Conservation (phyloP, 2,797 vertebrate genomes). For the Bradypodion ventrale region DNA sequence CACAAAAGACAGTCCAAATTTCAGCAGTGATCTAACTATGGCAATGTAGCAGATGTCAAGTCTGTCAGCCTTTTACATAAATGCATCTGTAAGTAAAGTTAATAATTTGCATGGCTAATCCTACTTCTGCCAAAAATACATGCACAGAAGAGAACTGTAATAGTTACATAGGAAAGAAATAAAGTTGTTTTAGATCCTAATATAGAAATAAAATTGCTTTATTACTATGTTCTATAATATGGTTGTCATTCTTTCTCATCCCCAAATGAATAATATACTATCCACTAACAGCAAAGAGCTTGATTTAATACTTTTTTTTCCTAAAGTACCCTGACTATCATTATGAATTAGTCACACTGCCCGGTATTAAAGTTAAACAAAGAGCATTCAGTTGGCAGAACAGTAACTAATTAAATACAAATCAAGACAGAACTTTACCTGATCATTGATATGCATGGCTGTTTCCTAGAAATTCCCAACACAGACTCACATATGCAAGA, state of each 20-base stretch:
- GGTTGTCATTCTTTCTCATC: conserved; percentile 29
- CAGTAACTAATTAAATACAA: conserved; percentile 33
- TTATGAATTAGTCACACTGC: conserved; percentile 12
- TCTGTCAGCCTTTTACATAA: no score
- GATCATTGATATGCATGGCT: background rate
- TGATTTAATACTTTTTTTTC: conserved; percentile 45
- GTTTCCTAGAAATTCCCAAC: background rate
- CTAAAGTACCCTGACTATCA: conserved; percentile 8
- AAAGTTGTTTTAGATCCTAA: conserved; percentile 40
- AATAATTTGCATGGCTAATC: conserved; percentile 33
- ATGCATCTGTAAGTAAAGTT: conserved; percentile 37
- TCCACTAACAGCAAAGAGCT: background rate
- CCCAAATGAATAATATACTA: conserved; percentile 24
- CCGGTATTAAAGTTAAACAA: conserved; percentile 24
- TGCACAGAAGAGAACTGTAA: conserved; percentile 30
- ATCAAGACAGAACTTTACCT: conserved; percentile 5
- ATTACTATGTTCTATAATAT: conserved; percentile 11
- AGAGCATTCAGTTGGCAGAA: conserved; percentile 28
- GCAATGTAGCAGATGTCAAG: no score
- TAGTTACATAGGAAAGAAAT: conserved; percentile 32
- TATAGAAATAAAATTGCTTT: conserved; percentile 31
- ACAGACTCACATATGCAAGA: background rate
- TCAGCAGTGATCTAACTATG: no score
- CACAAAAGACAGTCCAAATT: no score
- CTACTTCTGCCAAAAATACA: conserved; percentile 35